A percentile compares a stretch with the other conserved stretches of the same genome.
Evolutionary conservation across 1,140 invertebrate species (phyloP).

Genomic region (Bilobella aurantiaca): DNA sequence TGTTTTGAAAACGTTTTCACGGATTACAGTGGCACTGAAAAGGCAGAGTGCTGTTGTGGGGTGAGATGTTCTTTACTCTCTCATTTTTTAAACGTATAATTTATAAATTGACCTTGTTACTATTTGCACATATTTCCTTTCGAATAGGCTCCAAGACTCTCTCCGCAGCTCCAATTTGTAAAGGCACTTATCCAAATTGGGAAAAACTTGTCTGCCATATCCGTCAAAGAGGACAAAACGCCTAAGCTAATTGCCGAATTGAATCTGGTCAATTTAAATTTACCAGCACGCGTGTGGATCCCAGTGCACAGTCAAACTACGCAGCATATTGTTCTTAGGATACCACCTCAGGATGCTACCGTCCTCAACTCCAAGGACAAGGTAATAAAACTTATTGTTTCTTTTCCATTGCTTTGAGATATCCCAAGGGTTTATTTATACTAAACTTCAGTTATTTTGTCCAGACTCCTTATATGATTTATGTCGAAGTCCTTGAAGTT

Average conservation of each 20-base stretch:
- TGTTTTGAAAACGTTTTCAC: constrained; percentile 70
- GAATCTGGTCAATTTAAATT: constrained; percentile 84
- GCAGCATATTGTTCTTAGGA: constrained; percentile 75
- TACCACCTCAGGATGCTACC: constrained; percentile 86
- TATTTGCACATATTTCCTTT: constrained; percentile 30
- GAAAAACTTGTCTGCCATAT: constrained; percentile 72
- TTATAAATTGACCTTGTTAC: not conserved
- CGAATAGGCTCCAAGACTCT: constrained; percentile 67
- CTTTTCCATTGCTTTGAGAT: no score
- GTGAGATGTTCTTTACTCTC: constrained; percentile 44
- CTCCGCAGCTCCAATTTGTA: constrained; percentile 77
- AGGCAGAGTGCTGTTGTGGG: constrained; percentile 61
- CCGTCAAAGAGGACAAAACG: constrained; percentile 89
- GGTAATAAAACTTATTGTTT: no score
- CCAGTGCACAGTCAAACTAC: constrained; percentile 62
- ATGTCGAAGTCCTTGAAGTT: constrained; percentile 90
- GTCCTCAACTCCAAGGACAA: constrained; percentile 99
- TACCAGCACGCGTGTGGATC: constrained; percentile 94
- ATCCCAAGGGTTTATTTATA: constrained; percentile 9
- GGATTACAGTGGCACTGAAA: constrained; percentile 58
- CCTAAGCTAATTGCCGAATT: constrained; percentile 81
- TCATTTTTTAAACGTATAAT: not conserved
- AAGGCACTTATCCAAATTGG: constrained; percentile 80
- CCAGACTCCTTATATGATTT: constrained; percentile 92
- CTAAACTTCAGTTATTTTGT: no score